Evolutionary conservation across 2,113 vertebrate genomes (phyloP), one percentile per base, ranked within the genome.

Genomic region (Sapayoa aenigma): DNA sequence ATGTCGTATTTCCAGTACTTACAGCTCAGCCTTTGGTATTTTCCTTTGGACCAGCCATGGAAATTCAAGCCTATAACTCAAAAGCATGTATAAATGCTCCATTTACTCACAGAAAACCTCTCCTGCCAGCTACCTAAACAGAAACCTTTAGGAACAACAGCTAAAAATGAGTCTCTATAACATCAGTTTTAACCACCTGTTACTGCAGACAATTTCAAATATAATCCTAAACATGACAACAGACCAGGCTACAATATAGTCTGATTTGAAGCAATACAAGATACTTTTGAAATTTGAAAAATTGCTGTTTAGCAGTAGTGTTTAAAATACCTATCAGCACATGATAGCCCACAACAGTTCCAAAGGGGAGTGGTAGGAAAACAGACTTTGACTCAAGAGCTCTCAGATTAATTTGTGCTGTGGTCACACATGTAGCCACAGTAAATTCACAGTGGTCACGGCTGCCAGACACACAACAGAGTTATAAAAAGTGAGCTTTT

Each of bases 1-100:
- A 81, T 77, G 83, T 89, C 80, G 66, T 92, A 87, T 97, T 96
- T 95, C 92, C 67, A 94, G 94, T 68, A 81, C 92, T 83, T 96
- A 89, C 77, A 88, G 63, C 76, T 97, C 56, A 55, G 80, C 92
- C 89, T 87, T 76, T 96, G 85, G 89, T 50, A 78, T 92, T 97
- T 97, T 89, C 76, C 90, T 95, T 93, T 84, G 65, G 59, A 75
- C 90, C 80, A 85, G 90, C 42, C 82, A 58, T 60, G 88, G 80
- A 89, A 80, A 95, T 90, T 81, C 86, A 87, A 94, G 75, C 33
- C 55, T 88, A 49, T 91, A 95, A 91, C 52, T 52, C 77, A 91
- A 93, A 94, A 91, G 72, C 39, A 63, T 78, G 59, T 65, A 74
- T 80, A 94, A 96, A 95, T 94, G 65, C 84, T 95, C 91, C 86